Conservation (phyloP, 2,113 vertebrate genomes). For the human (Homo sapiens) region DNA sequence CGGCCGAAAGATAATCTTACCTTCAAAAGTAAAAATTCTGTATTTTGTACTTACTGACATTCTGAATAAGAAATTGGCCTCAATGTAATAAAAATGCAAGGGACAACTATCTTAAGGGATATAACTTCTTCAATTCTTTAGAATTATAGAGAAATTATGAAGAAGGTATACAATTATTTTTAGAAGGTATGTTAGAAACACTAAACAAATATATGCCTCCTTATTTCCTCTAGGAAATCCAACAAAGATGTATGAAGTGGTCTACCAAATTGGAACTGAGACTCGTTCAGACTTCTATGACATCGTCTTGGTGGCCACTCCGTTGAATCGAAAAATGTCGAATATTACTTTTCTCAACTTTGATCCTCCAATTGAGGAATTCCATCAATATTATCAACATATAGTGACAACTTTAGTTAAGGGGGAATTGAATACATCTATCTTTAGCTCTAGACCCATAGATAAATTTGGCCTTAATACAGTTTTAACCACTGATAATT, state of each 20-base stretch:
- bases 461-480: conserved; percentile 80
- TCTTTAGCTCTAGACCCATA: conserved; percentile 84
- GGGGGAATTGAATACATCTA: conserved; percentile 89
- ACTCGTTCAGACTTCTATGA: conserved; percentile 88
- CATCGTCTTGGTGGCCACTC: conserved; percentile 91
- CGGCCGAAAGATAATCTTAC: not conserved
- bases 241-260: conserved; percentile 87
- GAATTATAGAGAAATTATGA: not conserved
- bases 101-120: not conserved
- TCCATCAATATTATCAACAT: conserved; percentile 86
- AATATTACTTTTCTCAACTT: conserved; percentile 92
- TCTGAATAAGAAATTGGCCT: not conserved
- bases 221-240: conserved; percentile 80
- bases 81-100: not conserved
- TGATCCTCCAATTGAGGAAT: conserved; percentile 86
- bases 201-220: conserved; percentile 3
- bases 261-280: conserved; percentile 86
- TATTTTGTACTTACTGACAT: conserved; percentile 37
- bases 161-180: conserved; percentile 45
- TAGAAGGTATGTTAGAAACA: conserved; percentile 30
- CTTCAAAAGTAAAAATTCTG: not conserved
- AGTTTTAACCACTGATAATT: conserved; percentile 88
- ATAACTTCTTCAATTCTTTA: not conserved
- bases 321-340: conserved; percentile 88
- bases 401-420: conserved; percentile 90